Conservation (phyloP, 2,888 invertebrate species). For the Eupithecia tripunctaria region DNA sequence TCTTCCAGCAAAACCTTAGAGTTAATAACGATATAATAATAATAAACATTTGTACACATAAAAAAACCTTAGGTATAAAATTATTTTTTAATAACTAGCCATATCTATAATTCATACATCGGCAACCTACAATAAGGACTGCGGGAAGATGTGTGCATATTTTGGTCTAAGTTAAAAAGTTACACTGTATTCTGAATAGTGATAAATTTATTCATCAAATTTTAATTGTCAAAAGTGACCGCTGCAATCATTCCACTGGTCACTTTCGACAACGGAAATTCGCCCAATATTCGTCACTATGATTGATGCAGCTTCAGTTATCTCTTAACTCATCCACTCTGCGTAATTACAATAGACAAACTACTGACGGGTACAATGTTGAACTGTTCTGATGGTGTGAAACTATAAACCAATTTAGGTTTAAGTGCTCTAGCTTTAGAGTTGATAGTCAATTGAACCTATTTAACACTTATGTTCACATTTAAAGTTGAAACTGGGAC, state of each 20-base stretch:
- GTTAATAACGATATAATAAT: too few relatives aligned
- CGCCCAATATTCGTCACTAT: background rate
- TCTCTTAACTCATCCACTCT: slow-evolving; percentile 12
- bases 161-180: too few relatives aligned
- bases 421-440: background rate
- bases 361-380: background rate
- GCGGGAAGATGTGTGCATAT: too few relatives aligned
- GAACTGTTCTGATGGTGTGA: background rate
- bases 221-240: background rate
- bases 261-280: slow-evolving; percentile 1
- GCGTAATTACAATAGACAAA: background rate
- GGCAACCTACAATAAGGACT: too few relatives aligned
- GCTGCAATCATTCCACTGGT: background rate
- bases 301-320: slow-evolving; percentile 10
- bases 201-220: background rate
- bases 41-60: too few relatives aligned
- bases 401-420: background rate
- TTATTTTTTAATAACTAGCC: too few relatives aligned
- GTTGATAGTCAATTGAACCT: background rate
- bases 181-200: background rate
- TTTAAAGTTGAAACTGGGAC: background rate
- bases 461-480: background rate
- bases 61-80: too few relatives aligned
- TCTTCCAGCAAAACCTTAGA: too few relatives aligned
- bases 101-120: too few relatives aligned